Evolutionary conservation across 2,888 invertebrate species (phyloP), one percentile per base, ranked within the genome.

Genomic region (Clivina fossor): DNA sequence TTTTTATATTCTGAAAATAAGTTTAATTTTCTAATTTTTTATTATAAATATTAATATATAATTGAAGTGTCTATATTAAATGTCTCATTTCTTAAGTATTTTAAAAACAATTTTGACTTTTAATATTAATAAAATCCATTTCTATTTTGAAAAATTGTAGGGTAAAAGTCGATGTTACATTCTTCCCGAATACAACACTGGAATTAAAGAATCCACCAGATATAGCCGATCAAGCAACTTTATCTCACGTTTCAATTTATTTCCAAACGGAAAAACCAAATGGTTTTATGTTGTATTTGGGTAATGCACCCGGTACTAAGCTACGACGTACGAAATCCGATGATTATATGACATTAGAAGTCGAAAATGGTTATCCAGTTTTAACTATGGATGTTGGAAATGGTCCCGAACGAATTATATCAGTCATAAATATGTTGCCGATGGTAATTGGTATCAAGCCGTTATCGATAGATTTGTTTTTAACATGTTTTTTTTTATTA

Each of bases 321-420:
- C 67, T 73, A 19, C 71, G 75, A 37, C 76, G 85, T 60, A 82
- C 83, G 4, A 82, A 81, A 65, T 81, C 85, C 22, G 88, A 89
- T 63, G 98, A 99, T 70, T 98, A 90, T 73, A 87, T 98, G 83
- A 91, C 94, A 2, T 71, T 98, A 24, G 88, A 93, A 69, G 81
- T 93, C 18, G 84, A 91, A 69, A 88, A 90, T 63, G 92, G 92
- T 1, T 89, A 88, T 68, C 92, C 93, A 0, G 86, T 90, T 35
- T 77, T 96, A 44, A 87, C 86, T 22, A 83, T 94, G 67, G 92
- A 97, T 68, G 80, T 97, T 43, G 98, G 98, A 3, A 89, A 90
- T 64, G 93, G 93, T 7, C 83, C 88, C 0, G 84, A 85, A 46
- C 82, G 85, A 60, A 82, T 91, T 41, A 81, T 83, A 20, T n/a